phyloP scores from a whole-genome alignment of 2,113 vertebrate genomes.

The Melanerpes aurifrons region DNA sequence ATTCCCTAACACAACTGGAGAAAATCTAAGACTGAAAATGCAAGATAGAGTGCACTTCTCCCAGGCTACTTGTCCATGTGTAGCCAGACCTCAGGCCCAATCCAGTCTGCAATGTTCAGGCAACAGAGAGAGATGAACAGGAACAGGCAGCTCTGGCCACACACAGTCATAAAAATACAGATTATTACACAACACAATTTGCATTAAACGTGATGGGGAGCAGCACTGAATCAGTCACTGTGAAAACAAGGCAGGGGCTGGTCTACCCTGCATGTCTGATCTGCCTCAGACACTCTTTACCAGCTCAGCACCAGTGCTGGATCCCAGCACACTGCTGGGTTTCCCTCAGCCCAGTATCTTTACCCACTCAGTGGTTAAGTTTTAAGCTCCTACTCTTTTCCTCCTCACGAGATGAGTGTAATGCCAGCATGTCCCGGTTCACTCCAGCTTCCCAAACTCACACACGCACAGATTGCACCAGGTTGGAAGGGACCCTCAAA shows the following conservation, averaged over 20 bases:
- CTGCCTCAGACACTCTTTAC: neutral
- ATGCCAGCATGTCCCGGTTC: neutral
- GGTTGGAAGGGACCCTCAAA: too few species aligned
- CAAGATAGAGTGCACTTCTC: neutral
- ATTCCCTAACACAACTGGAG: neutral
- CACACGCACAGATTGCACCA: too few species aligned
- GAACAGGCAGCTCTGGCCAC: neutral
- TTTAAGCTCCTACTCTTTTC: neutral
- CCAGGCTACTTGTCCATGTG: neutral
- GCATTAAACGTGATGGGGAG: neutral
- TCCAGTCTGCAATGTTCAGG: neutral
- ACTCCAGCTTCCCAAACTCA: neutral
- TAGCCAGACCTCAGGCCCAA: neutral
- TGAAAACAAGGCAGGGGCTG: neutral
- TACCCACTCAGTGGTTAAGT: neutral
- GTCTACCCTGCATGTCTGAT: neutral
- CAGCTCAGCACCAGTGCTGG: neutral
- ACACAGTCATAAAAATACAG: neutral
- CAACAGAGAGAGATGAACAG: neutral
- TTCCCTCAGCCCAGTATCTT: neutral
- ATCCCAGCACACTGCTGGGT: neutral
- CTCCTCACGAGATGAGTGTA: neutral
- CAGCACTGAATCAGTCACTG: neutral
- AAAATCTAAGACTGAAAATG: neutral
- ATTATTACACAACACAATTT: neutral